phyloP scores from a whole-genome alignment of 1,140 invertebrate genomes.

The Theocolax elegans region DNA sequence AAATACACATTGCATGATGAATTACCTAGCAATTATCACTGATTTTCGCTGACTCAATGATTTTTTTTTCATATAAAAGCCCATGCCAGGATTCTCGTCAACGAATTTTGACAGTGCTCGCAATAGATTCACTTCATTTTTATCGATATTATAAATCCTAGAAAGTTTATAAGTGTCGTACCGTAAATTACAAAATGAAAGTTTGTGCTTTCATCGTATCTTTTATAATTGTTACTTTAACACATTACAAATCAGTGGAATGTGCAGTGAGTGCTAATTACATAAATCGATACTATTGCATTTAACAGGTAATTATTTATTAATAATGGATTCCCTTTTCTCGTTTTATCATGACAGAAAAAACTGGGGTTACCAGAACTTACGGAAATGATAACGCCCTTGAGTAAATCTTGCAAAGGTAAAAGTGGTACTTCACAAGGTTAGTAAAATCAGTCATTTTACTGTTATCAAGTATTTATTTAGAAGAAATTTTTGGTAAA shows the following conservation, averaged over 20 bases:
- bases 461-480: too few species aligned
- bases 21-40: constrained; percentile 2
- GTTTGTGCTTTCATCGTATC: neutral
- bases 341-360: neutral
- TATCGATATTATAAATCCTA: too few species aligned
- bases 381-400: neutral
- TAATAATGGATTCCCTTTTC: neutral
- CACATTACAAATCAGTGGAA: neutral
- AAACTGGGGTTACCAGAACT: constrained; percentile 23
- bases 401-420: constrained; percentile 14
- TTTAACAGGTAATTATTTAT: too few species aligned
- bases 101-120: neutral
- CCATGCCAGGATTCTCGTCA: neutral
- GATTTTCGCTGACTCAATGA: constrained; percentile 9
- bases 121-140: too few species aligned
- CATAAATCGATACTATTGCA: too few species aligned
- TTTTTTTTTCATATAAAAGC: constrained; percentile 17
- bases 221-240: neutral
- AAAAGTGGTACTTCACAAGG: constrained; percentile 22
- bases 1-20: neutral
- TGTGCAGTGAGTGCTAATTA: constrained; percentile 11
- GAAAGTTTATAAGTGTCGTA: too few species aligned
- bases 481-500: too few species aligned
- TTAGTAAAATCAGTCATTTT: neutral
- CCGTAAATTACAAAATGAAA: neutral